These are phyloP conservation scores for Acanthornis magna DNA, from an alignment of 2,797 vertebrate species.

Conservation along the genomic window DNA sequence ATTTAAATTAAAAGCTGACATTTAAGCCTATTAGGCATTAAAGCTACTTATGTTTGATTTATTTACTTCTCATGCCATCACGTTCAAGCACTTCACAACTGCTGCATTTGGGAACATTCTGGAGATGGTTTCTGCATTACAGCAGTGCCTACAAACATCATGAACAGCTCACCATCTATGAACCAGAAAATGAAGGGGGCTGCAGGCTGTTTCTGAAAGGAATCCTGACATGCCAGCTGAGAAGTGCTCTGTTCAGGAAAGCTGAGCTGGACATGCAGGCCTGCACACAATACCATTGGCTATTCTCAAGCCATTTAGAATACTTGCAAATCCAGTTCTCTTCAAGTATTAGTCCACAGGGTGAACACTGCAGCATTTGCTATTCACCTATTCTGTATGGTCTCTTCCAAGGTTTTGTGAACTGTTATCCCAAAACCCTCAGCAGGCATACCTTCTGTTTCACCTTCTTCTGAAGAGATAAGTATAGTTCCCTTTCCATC, in stretches of 20 bases:
- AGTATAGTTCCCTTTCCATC: slow-evolving; percentile 98
- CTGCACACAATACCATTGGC: neutral
- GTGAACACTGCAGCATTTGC: neutral
- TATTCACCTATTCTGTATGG: neutral
- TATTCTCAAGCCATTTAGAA: neutral
- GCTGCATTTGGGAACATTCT: neutral
- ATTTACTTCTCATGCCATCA: neutral
- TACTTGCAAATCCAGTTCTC: neutral
- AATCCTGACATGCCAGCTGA: neutral
- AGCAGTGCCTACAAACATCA: neutral
- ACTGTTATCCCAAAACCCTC: neutral
- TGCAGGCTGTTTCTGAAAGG: neutral
- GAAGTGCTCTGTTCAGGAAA: neutral
- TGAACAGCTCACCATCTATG: neutral
- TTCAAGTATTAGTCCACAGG: neutral
- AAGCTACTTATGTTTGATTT: neutral
- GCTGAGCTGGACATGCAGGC: neutral
- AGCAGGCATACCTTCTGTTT: slow-evolving; percentile 87
- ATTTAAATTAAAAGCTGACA: neutral
- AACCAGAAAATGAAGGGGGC: neutral
- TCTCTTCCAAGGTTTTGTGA: neutral
- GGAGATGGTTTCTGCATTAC: neutral
- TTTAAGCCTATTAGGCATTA: neutral
- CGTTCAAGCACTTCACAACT: neutral
- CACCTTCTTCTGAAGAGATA: slow-evolving; percentile 97